These are phyloP conservation scores for Athetis lepigone DNA, from an alignment of 2,888 invertebrate genomes.

Conservation along the genomic window DNA sequence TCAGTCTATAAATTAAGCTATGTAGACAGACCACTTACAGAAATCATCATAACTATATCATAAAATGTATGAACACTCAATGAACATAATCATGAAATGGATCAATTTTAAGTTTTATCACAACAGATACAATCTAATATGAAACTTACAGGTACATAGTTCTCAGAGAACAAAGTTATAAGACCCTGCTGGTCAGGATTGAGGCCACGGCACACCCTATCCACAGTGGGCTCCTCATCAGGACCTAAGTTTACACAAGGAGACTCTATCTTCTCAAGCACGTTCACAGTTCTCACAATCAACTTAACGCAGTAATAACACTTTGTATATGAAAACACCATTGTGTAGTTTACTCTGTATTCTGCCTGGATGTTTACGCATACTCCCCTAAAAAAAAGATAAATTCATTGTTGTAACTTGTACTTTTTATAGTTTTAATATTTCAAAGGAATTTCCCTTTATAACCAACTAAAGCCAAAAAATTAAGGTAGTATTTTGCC, in stretches of 20 bases:
- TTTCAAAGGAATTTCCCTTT: not conserved
- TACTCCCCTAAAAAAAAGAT: slow-evolving; percentile 89
- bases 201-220: slow-evolving; percentile 94
- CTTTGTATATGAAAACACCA: slow-evolving; percentile 93
- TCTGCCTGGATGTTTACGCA: slow-evolving; percentile 94
- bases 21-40: no score
- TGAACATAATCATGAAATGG: no score
- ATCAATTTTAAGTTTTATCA: no score
- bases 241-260: slow-evolving; percentile 93
- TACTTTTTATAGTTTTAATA: no score
- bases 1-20: no score
- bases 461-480: no score
- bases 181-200: slow-evolving; percentile 95
- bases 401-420: no score
- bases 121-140: slow-evolving; percentile 35
- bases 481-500: slow-evolving; percentile 3
- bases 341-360: slow-evolving; percentile 95
- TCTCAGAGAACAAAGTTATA: slow-evolving; percentile 96
- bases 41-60: no score
- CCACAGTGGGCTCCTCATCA: slow-evolving; percentile 93
- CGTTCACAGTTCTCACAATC: slow-evolving; percentile 96
- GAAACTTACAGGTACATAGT: slow-evolving; percentile 93
- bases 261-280: slow-evolving; percentile 96
- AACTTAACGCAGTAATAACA: slow-evolving; percentile 97
- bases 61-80: no score